These are phyloP conservation scores for Nomada goodeniana DNA, from an alignment of 2,888 invertebrate species.

Conservation along the genomic window DNA sequence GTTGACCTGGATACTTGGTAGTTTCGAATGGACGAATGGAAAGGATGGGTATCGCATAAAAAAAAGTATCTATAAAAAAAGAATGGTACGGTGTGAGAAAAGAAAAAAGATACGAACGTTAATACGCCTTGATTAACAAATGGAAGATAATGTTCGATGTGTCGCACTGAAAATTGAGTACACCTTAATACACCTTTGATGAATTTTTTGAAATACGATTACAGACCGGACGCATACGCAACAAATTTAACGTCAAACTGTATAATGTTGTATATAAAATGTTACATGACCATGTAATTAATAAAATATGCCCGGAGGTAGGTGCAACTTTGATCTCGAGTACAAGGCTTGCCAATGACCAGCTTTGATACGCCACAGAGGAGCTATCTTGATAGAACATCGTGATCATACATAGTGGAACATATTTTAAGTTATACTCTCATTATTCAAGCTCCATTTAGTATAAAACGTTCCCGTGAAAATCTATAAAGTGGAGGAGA, in stretches of 20 bases:
- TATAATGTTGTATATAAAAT: slow-evolving; percentile 1
- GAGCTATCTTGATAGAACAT: slow-evolving; percentile 39
- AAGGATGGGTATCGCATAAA: not conserved
- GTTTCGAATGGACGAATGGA: not conserved
- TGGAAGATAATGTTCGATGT: no score
- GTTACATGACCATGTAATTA: slow-evolving; percentile 30
- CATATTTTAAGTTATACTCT: slow-evolving; percentile 26
- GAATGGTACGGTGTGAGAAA: no score
- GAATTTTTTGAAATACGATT: not conserved
- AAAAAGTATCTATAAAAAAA: no score
- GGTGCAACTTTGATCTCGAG: slow-evolving; percentile 52
- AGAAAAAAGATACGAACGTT: no score
- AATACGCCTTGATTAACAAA: no score
- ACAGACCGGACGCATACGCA: not conserved
- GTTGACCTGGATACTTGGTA: not conserved
- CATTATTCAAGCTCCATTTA: slow-evolving; percentile 46
- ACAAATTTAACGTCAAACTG: not conserved
- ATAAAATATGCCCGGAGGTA: slow-evolving; percentile 32
- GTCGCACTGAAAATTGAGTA: no score
- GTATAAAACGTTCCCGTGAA: slow-evolving; percentile 6
- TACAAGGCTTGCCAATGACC: slow-evolving; percentile 36
- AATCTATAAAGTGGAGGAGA: not conserved
- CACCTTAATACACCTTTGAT: no score
- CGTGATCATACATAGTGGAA: slow-evolving; percentile 16
- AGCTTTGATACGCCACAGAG: slow-evolving; percentile 33